Evolutionary conservation across 1,140 invertebrate genomes (phyloP), one percentile per base, ranked within the genome.

Genomic region (Colletes latitarsis): DNA sequence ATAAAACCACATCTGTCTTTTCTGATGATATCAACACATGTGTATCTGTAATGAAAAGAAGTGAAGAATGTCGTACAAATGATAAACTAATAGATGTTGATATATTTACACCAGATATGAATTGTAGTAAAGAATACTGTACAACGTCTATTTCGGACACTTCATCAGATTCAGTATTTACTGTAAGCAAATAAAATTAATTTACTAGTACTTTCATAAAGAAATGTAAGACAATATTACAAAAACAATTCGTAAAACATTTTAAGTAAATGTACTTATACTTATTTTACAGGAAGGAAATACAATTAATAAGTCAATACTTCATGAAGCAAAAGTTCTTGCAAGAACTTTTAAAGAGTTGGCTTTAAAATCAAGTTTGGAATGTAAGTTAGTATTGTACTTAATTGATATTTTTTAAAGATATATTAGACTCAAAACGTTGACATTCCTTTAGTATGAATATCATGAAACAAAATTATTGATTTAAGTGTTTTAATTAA

Each of bases 341-440:
- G 89, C 90, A 63, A 88, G 68, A 80, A 88, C 88, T 67, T 91
- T 92, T 77, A 88, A 89, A 60, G 89, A 91, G 63, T 70, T 90
- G 10, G 86, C 90, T 52, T 49, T 64, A 41, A 88, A 80, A 57
- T 73, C 88, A 17, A 78, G 66, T 55, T 85, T 77, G 9, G 81
- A 43, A 57, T 87, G 89, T 91, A 78, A 80, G 77, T 82, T 17
- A 55, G 55, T 46, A 46, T 78, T 67, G 49, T 63, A 74, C 63
- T 21, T 66, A 82, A 60, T 52, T 53, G 52, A 57, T 67, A 46
- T 39, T 58, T 30, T 53, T 79, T 46, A 39, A 46, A 62, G 15
- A 15, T 41, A 46, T 64, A 46, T 17, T 80, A 74, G 43, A 41
- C 62, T 75, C 77, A 39, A 9, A 60, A 49, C 9, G 46, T 58